Conservation (phyloP, 2,113 vertebrate genomes). For the Marcusenius ussheri region DNA sequence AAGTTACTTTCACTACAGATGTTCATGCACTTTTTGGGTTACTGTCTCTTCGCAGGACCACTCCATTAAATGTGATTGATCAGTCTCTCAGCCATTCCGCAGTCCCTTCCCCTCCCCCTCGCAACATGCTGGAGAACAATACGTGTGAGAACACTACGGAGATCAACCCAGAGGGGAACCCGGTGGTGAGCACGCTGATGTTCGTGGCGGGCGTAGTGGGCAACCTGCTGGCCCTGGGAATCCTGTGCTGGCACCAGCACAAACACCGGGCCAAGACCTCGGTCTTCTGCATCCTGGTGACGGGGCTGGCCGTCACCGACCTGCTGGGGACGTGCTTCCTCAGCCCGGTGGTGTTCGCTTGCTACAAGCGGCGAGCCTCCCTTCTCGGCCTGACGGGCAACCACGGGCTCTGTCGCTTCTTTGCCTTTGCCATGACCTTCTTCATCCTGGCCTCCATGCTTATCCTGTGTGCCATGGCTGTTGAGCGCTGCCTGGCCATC, state of each 20-base stretch:
- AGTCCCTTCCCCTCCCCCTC: background rate
- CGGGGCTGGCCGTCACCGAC: slow-evolving; percentile 74
- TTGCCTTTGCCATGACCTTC: slow-evolving; percentile 78
- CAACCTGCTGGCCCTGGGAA: slow-evolving; percentile 74
- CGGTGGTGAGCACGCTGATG: slow-evolving; percentile 66
- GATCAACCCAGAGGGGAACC: slow-evolving; percentile 53
- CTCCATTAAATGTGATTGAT: background rate
- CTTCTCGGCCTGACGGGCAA: slow-evolving; percentile 56
- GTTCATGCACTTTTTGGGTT: background rate
- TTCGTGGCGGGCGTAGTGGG: slow-evolving; percentile 72
- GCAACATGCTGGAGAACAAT: slow-evolving; percentile 34
- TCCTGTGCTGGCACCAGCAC: slow-evolving; percentile 66
- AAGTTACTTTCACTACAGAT: background rate
- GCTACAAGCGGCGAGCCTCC: slow-evolving; percentile 63
- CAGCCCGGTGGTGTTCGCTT: slow-evolving; percentile 75
- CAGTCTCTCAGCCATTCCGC: background rate
- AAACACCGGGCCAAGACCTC: slow-evolving; percentile 65
- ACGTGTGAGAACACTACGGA: slow-evolving; percentile 53
- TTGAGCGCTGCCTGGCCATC: slow-evolving; percentile 84
- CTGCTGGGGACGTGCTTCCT: slow-evolving; percentile 79
- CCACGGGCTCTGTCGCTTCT: slow-evolving; percentile 59
- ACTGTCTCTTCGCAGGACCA: background rate
- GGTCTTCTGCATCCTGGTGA: slow-evolving; percentile 77
- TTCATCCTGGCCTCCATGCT: slow-evolving; percentile 77
- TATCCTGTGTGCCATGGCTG: slow-evolving; percentile 76